Evolutionary conservation across 2,797 vertebrate species (phyloP), one percentile per base, ranked within the genome.

Genomic region (Aythya fuligula): DNA sequence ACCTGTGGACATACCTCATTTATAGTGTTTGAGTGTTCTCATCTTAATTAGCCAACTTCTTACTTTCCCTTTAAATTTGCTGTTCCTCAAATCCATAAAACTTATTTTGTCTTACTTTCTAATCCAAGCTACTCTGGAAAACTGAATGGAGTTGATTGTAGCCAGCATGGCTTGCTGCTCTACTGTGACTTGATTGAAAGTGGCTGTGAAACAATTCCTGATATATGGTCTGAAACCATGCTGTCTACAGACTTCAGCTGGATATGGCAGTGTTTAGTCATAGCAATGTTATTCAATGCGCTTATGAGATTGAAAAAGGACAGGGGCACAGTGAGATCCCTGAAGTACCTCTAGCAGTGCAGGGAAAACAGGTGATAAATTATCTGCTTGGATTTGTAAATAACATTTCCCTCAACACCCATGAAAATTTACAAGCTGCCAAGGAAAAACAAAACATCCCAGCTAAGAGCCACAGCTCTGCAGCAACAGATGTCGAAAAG

Each of bases 391-490:
- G 27, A 82, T 88, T 92, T 93, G 36, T 73, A 91, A 82, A 80
- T 49, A 89, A 47, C 11, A 34, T 51, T 80, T 91, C 54, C 73
- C 51, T 93, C 51, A 43, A 19, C 53, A 73, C 13, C 21, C 43
- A 34, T 28, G 56, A 83, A 92, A 80, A 94, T 93, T 72, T 71
- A 87, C 27, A 85, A 78, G 89, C 92, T 93, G 87, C 71, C 70
- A 91, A 89, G 87, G 80, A 94, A 95, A 94, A 87, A 34, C 85
- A 85, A 96, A 96, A 90, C 90, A 96, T 85, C 78, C 66, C 85
- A 96, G 85, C 92, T 74, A 93, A 92, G 88, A 97, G 93, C 74
- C 61, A 83, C 56, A 39, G 95, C 90, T 94, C 92, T 76, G 74
- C 76, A 20, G 30, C 90, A 95, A 96, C 73, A 94, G 90, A 92